A percentile compares a stretch with the other conserved stretches of the same genome.
phyloP scores from a whole-genome alignment of 1,140 invertebrate species.

The Drosophila oshimai region DNA sequence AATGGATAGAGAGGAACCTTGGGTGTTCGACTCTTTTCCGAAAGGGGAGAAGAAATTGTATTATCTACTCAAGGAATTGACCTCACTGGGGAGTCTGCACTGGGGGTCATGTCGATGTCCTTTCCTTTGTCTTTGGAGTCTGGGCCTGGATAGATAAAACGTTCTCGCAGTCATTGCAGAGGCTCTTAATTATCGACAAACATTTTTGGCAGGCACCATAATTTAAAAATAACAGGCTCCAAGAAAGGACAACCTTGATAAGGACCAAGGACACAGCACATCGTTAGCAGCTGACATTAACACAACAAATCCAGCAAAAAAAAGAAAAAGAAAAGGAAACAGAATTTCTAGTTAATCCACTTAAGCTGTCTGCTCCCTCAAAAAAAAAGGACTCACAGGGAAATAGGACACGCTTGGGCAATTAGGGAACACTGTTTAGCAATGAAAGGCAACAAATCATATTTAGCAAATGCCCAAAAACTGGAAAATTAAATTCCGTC shows the following conservation, averaged over 20 bases:
- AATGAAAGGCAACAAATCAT: constrained; percentile 21
- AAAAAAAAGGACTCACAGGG: neutral
- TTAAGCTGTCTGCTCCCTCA: constrained; percentile 6
- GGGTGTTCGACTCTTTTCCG: neutral
- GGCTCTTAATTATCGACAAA: constrained; percentile 45
- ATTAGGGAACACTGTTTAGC: constrained; percentile 25
- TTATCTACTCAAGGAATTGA: constrained; percentile 36
- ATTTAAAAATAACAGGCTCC: constrained; percentile 23
- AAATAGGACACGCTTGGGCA: neutral
- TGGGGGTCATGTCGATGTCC: neutral
- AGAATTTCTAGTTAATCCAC: constrained; percentile 21
- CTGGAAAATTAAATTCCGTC: constrained; percentile 24
- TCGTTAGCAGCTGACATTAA: constrained; percentile 44
- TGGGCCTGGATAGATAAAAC: neutral
- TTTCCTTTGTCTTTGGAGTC: neutral
- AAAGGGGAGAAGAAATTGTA: constrained; percentile 12
- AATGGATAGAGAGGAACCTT: neutral
- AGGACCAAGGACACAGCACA: constrained; percentile 34
- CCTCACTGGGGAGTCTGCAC: constrained; percentile 4
- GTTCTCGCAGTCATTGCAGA: constrained; percentile 16
- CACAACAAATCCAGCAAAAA: constrained; percentile 22
- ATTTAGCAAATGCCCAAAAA: constrained; percentile 31
- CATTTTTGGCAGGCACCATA: constrained; percentile 41
- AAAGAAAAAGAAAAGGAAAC: neutral
- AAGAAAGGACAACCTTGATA: constrained; percentile 18